Conservation (phyloP, 2,113 vertebrate species). For the Astur gentilis region DNA sequence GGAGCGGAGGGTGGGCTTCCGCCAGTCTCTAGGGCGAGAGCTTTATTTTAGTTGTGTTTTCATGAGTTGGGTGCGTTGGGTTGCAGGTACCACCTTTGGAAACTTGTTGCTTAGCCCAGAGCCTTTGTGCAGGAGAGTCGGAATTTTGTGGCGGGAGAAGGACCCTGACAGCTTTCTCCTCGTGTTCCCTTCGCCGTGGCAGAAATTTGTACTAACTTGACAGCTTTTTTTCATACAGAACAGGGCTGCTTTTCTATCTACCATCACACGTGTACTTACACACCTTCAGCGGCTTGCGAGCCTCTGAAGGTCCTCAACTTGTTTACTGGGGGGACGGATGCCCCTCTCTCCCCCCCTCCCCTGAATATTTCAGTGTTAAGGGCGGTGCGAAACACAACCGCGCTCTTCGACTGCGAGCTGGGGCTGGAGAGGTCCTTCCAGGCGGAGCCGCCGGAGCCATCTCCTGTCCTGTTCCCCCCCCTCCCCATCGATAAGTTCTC, state of each 20-base stretch:
- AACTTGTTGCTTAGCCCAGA: constrained; percentile 30
- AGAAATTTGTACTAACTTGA: constrained; percentile 56
- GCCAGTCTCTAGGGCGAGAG: neutral
- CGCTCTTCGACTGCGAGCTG: neutral
- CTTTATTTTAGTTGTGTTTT: constrained; percentile 3
- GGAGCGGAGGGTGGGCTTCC: neutral
- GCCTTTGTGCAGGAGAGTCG: constrained; percentile 8
- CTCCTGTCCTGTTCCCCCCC: neutral
- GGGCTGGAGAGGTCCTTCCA: neutral
- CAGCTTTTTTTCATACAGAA: constrained; percentile 54
- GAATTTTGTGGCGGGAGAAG: neutral
- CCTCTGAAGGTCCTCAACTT: constrained; percentile 38
- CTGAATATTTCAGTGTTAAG: constrained; percentile 53
- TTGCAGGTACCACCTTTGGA: constrained; percentile 16
- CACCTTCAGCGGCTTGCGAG: neutral
- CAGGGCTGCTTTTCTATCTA: constrained; percentile 64
- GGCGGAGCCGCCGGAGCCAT: neutral
- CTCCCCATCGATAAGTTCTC: constrained; percentile 13
- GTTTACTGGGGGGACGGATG: constrained; percentile 40
- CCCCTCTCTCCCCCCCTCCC: neutral
- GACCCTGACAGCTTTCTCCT: constrained; percentile 50
- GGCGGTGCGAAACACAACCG: constrained; percentile 8
- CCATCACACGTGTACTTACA: constrained; percentile 64
- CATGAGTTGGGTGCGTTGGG: neutral
- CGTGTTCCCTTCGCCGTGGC: constrained; percentile 31